A percentile compares a stretch with the other conserved stretches of the same genome.
Conservation (phyloP, 2,888 invertebrate genomes). For the Zaprionus lineosus region DNA sequence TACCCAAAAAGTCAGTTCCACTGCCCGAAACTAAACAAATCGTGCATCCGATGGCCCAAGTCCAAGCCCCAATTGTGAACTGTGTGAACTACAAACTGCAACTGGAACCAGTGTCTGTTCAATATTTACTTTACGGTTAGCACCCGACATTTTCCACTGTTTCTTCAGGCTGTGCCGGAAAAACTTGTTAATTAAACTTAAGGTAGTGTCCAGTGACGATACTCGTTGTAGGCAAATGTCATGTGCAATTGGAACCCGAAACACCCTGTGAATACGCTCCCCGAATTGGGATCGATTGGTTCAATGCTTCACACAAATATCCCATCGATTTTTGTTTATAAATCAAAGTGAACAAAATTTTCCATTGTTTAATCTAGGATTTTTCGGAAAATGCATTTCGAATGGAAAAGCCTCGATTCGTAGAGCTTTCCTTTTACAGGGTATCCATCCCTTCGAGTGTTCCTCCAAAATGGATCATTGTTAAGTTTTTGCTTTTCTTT, state of each 20-base stretch:
- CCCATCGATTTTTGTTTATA: no score
- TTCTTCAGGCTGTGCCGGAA: constrained; percentile 26
- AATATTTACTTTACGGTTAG: constrained; percentile 63
- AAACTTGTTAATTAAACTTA: constrained; percentile 72
- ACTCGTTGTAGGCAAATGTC: constrained; percentile 57
- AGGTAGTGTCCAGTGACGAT: constrained; percentile 30
- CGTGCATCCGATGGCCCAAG: not conserved
- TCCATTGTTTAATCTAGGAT: no score
- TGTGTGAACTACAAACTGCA: constrained; percentile 59
- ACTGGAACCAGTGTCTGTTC: constrained; percentile 57
- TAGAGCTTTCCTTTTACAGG: no score
- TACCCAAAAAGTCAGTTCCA: no score
- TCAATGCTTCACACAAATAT: no score
- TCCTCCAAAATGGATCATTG: no score
- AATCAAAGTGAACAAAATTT: no score
- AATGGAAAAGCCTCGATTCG: no score
- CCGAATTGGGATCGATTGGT: no score
- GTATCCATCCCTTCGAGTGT: no score
- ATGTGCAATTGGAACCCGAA: constrained; percentile 44
- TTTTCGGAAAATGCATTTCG: no score
- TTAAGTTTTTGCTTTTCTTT: constrained; percentile 56
- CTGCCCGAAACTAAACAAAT: constrained; percentile 6
- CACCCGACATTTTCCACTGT: constrained; percentile 53
- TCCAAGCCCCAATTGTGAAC: constrained; percentile 34
- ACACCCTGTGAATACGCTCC: not conserved